A percentile compares a stretch with the other conserved stretches of the same genome.
Evolutionary conservation across 1,140 invertebrate genomes (phyloP).

Genomic region (Pomacea maculata): DNA sequence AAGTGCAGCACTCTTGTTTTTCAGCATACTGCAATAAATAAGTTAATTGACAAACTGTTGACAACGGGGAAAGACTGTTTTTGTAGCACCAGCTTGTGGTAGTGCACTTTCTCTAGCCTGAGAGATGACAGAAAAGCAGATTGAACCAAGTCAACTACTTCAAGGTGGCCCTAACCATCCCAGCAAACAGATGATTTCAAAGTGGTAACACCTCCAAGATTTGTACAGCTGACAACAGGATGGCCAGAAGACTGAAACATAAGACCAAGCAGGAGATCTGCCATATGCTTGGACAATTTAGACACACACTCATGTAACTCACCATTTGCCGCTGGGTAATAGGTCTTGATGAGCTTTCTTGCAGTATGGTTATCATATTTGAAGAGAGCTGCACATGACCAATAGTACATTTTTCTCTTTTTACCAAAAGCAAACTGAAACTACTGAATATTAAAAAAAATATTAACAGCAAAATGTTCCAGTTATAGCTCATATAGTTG

Average conservation of each 20-base stretch:
- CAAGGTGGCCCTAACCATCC: background rate
- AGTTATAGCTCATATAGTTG: too few relatives aligned
- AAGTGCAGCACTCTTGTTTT: too few relatives aligned
- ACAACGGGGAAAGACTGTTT: too few relatives aligned
- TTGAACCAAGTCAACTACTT: too few relatives aligned
- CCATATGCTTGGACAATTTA: background rate
- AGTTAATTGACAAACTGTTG: too few relatives aligned
- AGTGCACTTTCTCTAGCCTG: too few relatives aligned
- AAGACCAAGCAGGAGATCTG: background rate
- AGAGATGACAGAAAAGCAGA: too few relatives aligned
- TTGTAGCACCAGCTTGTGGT: too few relatives aligned
- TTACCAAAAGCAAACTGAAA: too few relatives aligned
- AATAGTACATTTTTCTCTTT: background rate
- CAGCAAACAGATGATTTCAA: background rate
- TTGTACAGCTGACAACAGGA: background rate
- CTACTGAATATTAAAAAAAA: too few relatives aligned
- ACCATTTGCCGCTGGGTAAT: constrained; percentile 17
- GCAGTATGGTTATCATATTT: background rate
- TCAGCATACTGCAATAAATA: too few relatives aligned
- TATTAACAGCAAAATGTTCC: too few relatives aligned
- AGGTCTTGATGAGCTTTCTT: constrained; percentile 17
- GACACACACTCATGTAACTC: background rate
- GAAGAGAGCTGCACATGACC: constrained; percentile 3
- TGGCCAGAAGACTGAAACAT: background rate
- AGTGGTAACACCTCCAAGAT: background rate